A percentile compares a stretch with the other conserved stretches of the same genome.
Conservation (phyloP, 2,888 invertebrate species). For the Ectobius pallidus region DNA sequence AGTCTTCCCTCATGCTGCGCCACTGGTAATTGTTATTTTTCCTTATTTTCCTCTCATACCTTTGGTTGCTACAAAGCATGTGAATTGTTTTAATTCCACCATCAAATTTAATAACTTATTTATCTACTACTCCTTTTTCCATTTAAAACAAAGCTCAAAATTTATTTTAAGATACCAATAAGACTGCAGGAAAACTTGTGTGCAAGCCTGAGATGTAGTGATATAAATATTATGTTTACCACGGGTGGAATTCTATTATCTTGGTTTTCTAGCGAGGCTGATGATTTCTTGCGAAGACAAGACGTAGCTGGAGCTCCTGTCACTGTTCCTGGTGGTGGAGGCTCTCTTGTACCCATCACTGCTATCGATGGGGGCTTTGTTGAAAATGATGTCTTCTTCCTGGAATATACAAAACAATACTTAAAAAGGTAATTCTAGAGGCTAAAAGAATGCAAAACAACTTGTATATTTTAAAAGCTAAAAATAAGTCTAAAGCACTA, state of each 20-base stretch:
- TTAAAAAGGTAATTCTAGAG: background rate
- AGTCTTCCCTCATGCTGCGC: too few relatives aligned
- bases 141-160: too few relatives aligned
- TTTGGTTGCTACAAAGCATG: too few relatives aligned
- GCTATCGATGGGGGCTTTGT: conserved; percentile 43
- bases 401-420: conserved; percentile 24
- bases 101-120: too few relatives aligned
- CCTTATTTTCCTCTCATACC: too few relatives aligned
- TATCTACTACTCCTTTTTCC: too few relatives aligned
- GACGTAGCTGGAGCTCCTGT: conserved; percentile 10
- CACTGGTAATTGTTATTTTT: too few relatives aligned
- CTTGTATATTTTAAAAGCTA: background rate
- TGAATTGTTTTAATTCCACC: too few relatives aligned
- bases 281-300: conserved; percentile 27
- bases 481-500: background rate
- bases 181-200: too few relatives aligned
- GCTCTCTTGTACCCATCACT: conserved; percentile 31
- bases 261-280: conserved; percentile 6
- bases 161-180: too few relatives aligned
- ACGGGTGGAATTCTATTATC: background rate
- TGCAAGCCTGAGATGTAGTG: too few relatives aligned
- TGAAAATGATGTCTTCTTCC: conserved; percentile 45
- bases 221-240: conserved; percentile 7
- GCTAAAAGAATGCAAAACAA: too few relatives aligned
- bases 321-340: conserved; percentile 6